Conservation (phyloP, 2,888 invertebrate species). For the Ornithoptera priamus region DNA sequence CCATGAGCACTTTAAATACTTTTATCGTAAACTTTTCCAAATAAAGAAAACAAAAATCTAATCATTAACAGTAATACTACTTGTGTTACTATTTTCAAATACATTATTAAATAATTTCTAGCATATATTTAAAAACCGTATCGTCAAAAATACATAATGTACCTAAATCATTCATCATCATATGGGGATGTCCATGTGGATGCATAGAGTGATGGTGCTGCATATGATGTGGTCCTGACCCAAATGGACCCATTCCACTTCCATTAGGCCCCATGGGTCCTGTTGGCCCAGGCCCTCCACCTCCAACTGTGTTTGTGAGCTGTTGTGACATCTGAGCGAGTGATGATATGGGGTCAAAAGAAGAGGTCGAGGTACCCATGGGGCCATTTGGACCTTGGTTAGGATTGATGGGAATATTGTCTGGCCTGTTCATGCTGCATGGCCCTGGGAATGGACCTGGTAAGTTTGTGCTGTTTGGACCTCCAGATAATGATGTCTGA, state of each 20-base stretch:
- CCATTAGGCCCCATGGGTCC: constrained; percentile 65
- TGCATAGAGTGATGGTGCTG: constrained; percentile 74
- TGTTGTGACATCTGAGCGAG: constrained; percentile 97
- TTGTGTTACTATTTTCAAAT: background rate
- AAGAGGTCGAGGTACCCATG: constrained; percentile 76
- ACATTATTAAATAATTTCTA: background rate
- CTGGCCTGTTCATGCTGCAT: constrained; percentile 73
- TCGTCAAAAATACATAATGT: constrained; percentile 28
- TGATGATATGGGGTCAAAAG: constrained; percentile 96
- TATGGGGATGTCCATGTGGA: constrained; percentile 72
- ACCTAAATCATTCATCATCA: constrained; percentile 79
- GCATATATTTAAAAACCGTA: background rate
- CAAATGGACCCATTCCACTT: constrained; percentile 65
- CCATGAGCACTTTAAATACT: no score
- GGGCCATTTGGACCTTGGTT: constrained; percentile 78
- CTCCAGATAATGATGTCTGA: constrained; percentile 72
- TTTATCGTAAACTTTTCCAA: no score
- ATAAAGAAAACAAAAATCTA: no score
- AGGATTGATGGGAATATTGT: constrained; percentile 73
- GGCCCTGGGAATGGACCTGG: constrained; percentile 77
- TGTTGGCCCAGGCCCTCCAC: constrained; percentile 58
- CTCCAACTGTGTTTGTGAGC: constrained; percentile 86
- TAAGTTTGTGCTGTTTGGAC: constrained; percentile 71
- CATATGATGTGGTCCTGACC: constrained; percentile 69
- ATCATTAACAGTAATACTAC: no score